Conservation (phyloP, 1,140 invertebrate genomes). For the Myzus persicae region DNA sequence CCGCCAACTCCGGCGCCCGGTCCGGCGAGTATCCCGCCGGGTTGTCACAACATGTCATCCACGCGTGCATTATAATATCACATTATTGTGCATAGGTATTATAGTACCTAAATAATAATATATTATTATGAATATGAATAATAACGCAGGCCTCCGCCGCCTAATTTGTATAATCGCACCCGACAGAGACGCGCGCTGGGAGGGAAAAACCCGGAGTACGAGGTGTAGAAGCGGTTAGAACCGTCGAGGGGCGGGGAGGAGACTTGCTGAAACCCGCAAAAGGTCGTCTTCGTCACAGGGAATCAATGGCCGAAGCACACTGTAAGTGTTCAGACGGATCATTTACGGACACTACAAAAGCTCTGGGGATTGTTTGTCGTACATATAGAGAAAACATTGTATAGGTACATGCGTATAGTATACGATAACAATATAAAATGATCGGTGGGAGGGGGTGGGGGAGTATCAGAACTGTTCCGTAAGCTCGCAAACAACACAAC, state of each 20-base stretch:
- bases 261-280: too few relatives aligned
- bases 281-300: neutral
- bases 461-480: neutral
- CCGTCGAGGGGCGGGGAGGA: neutral
- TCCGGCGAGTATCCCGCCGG: slow-evolving; percentile 49
- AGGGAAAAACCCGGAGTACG: neutral
- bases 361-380: neutral
- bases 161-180: slow-evolving; percentile 42
- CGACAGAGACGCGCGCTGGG: neutral
- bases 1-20: neutral
- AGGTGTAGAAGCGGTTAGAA: neutral
- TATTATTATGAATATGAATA: too few relatives aligned
- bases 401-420: neutral
- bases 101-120: too few relatives aligned
- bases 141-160: slow-evolving; percentile 5
- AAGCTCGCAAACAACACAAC: slow-evolving; percentile 28
- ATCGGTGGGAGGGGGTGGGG: neutral
- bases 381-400: too few relatives aligned
- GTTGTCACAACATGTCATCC: slow-evolving; percentile 56
- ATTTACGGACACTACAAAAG: slow-evolving; percentile 4
- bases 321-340: too few relatives aligned
- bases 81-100: neutral
- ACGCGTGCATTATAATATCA: neutral
- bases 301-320: slow-evolving; percentile 12
- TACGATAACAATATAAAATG: neutral